A percentile compares a stretch with the other conserved stretches of the same genome.
Conservation (phyloP, 1,140 invertebrate genomes). For the Lepidurus arcticus region DNA sequence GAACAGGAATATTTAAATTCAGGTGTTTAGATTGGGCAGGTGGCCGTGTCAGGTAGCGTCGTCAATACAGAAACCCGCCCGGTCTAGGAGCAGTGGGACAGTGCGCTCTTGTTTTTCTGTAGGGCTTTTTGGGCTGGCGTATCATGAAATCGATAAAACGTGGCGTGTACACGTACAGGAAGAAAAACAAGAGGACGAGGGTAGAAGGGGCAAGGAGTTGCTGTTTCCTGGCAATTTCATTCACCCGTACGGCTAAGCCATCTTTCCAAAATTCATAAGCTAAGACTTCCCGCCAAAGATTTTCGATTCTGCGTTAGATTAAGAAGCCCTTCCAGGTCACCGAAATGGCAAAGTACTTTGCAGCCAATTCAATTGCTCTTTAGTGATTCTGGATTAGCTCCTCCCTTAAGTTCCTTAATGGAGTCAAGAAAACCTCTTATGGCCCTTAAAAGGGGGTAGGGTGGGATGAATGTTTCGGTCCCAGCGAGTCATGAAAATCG, state of each 20-base stretch:
- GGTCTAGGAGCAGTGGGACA: neutral
- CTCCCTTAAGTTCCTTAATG: neutral
- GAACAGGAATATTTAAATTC: neutral
- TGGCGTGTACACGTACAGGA: neutral
- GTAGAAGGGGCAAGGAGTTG: neutral
- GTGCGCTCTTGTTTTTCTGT: neutral
- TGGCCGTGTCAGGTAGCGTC: slow-evolving; percentile 10
- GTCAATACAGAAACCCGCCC: neutral
- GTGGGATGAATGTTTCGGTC: neutral
- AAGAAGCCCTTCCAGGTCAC: neutral
- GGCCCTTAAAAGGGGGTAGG: neutral
- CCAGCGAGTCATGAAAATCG: neutral
- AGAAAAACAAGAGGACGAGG: neutral
- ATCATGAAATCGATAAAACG: slow-evolving; percentile 13
- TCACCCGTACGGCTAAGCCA: neutral
- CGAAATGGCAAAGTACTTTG: slow-evolving; percentile 21
- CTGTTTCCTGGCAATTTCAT: neutral
- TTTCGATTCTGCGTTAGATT: neutral
- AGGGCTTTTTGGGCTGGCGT: slow-evolving; percentile 4
- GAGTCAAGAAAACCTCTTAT: neutral
- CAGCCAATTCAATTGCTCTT: neutral
- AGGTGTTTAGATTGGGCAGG: neutral
- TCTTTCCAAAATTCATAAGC: neutral
- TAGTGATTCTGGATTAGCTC: slow-evolving; percentile 4
- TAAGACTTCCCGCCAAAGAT: neutral